These are phyloP conservation scores for Megalonaias nervosa DNA, from an alignment of 1,140 invertebrate genomes.

Conservation along the genomic window DNA sequence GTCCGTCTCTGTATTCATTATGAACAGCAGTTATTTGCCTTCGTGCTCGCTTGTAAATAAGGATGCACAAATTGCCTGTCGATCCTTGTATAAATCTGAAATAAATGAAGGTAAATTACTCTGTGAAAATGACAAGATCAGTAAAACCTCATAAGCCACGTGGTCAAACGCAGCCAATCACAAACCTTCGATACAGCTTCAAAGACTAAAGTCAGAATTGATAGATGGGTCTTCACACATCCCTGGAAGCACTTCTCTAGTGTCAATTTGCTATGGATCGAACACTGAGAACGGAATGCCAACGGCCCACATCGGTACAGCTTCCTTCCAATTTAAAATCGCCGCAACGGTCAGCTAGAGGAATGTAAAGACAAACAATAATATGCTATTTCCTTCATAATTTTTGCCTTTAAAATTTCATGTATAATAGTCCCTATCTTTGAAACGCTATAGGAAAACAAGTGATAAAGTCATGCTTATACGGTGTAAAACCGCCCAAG, in stretches of 20 bases:
- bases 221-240: conserved; percentile 42
- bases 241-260: conserved; percentile 27
- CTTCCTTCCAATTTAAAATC: too few species aligned
- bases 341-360: too few species aligned
- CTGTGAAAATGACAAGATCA: conserved; percentile 61
- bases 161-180: conserved; percentile 58
- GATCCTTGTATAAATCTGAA: conserved; percentile 66
- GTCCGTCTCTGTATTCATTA: conserved; percentile 63
- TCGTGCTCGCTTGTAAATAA: conserved; percentile 41
- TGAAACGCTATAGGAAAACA: too few species aligned
- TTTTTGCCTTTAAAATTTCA: too few species aligned
- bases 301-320: too few species aligned
- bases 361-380: too few species aligned
- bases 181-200: conserved; percentile 36
- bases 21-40: conserved; percentile 8
- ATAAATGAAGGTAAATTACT: conserved; percentile 69
- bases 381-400: too few species aligned
- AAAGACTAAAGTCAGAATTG: conserved; percentile 44
- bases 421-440: too few species aligned
- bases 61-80: conserved; percentile 63
- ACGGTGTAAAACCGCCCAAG: too few species aligned
- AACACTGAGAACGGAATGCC: too few species aligned
- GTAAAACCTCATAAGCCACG: conserved; percentile 53
- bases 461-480: too few species aligned
- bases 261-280: too few species aligned